Percentiles rank a stretch among this genome's conserved stretches.
Evolutionary conservation across 2,113 vertebrate species (phyloP).

Genomic region (Mirza zaza): DNA sequence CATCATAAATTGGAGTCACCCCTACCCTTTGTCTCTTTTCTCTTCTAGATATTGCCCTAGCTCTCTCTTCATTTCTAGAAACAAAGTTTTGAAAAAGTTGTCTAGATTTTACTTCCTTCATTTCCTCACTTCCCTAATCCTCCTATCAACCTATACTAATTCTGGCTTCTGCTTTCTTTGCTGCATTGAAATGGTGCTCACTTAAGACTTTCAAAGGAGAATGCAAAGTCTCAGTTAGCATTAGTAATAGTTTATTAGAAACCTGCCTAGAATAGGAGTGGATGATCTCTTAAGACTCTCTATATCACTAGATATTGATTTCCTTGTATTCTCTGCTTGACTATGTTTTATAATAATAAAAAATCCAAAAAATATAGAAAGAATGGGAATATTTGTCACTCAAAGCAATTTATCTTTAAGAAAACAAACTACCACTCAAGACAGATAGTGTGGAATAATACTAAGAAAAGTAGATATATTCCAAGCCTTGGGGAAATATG

Average conservation of each 20-base stretch:
- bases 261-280: background rate
- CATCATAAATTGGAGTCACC: background rate
- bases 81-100: background rate
- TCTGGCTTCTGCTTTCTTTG: background rate
- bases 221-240: background rate
- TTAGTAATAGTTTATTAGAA: background rate
- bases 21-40: background rate
- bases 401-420: conserved; percentile 67
- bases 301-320: background rate
- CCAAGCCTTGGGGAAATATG: conserved; percentile 74
- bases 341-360: conserved; percentile 59
- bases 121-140: background rate
- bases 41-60: background rate
- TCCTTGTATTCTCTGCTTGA: background rate
- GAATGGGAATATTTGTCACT: conserved; percentile 34
- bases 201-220: background rate
- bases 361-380: conserved; percentile 59
- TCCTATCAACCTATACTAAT: background rate
- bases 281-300: background rate
- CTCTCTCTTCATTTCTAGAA: background rate
- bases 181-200: background rate
- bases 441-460: conserved; percentile 64
- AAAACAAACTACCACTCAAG: conserved; percentile 72
- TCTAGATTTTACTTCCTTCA: background rate
- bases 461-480: conserved; percentile 76